Base-by-base conservation (phyloP, 2,113 vertebrate genomes). In the Nasalis larvatus region DNA sequence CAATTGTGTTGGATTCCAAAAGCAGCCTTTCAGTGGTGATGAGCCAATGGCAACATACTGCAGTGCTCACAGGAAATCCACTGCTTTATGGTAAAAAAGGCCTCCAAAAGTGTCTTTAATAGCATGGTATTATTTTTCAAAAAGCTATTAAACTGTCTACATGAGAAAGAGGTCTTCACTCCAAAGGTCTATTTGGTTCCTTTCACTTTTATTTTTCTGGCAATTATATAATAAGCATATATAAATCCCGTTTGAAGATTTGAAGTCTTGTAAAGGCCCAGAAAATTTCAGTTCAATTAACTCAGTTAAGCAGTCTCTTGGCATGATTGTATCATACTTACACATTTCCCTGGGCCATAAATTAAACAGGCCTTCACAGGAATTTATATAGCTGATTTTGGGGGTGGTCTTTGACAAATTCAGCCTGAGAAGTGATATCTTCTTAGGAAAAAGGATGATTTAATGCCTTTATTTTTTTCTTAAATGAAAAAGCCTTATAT, bases 191-290 rank as follows among this genome's bases (percentile, higher is more conserved):
- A 89, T 52, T 73, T 42, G 23, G 82, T 68, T 40, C 63, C 40
- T 89, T 93, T 85, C 68, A 63, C 86, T 93, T 89, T 83, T 80
- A 86, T 69, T 94, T 96, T 91, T 94, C 84, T 81, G 73, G 37
- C 66, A 80, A 35, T 93, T 69, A 68, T 49, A n/a, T 92, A 73
- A 80, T 35, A 97, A 96, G 91, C 74, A 54, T 49, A 42, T 35
- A 93, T 89, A 97, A 97, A 96, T 96, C 56, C 82, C 81, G 60
- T 78, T 81, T 81, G 30, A 95, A 94, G 89, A 14, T 40, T 82
- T 96, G 47, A 94, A 86, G 68, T 93, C 91, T 94, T 56, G 25
- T 94, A 71, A 91, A 71, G 8, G 16, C 63, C 49, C 69, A 93
- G 77, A 87, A 83, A 93, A 81, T 83, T 97, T 96, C 49, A 81